phyloP scores from a whole-genome alignment of 2,888 invertebrate species.

The Parnassius smintheus region DNA sequence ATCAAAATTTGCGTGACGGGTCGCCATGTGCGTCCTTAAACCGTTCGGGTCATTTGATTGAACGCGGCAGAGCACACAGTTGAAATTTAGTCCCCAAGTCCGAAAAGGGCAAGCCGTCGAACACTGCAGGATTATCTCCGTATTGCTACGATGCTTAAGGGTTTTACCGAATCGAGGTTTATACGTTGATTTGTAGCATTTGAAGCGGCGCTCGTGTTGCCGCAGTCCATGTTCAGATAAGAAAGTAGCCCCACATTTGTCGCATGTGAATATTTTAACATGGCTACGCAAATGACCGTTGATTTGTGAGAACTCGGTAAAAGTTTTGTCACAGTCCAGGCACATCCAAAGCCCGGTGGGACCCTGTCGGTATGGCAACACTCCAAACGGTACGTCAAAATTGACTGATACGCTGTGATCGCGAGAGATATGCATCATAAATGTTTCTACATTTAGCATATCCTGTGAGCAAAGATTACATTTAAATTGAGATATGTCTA shows the following conservation, averaged over 20 bases:
- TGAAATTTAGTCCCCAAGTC: slow-evolving; percentile 74
- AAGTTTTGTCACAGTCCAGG: slow-evolving; percentile 67
- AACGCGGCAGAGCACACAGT: slow-evolving; percentile 47
- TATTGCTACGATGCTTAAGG: slow-evolving; percentile 66
- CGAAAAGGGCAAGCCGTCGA: slow-evolving; percentile 71
- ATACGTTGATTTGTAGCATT: slow-evolving; percentile 68
- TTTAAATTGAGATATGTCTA: slow-evolving; percentile 67
- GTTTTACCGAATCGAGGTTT: slow-evolving; percentile 70
- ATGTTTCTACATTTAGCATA: slow-evolving; percentile 54
- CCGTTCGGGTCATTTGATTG: slow-evolving; percentile 73
- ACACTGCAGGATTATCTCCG: slow-evolving; percentile 70
- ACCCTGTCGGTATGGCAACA: slow-evolving; percentile 66
- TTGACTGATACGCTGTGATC: slow-evolving; percentile 62
- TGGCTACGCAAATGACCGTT: slow-evolving; percentile 68
- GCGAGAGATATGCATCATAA: slow-evolving; percentile 64
- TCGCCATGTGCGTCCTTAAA: slow-evolving; percentile 65
- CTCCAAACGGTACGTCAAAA: slow-evolving; percentile 67
- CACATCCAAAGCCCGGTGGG: slow-evolving; percentile 66
- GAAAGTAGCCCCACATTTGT: slow-evolving; percentile 70
- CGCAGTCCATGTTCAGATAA: slow-evolving; percentile 64
- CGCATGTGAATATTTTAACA: slow-evolving; percentile 69
- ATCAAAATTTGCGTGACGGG: slow-evolving; percentile 66
- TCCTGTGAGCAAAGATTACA: slow-evolving; percentile 61
- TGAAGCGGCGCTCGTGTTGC: slow-evolving; percentile 69
- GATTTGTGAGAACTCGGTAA: slow-evolving; percentile 66